Base-by-base conservation (phyloP, 1,140 invertebrate genomes). In the Ceratosolen solmsi region DNA sequence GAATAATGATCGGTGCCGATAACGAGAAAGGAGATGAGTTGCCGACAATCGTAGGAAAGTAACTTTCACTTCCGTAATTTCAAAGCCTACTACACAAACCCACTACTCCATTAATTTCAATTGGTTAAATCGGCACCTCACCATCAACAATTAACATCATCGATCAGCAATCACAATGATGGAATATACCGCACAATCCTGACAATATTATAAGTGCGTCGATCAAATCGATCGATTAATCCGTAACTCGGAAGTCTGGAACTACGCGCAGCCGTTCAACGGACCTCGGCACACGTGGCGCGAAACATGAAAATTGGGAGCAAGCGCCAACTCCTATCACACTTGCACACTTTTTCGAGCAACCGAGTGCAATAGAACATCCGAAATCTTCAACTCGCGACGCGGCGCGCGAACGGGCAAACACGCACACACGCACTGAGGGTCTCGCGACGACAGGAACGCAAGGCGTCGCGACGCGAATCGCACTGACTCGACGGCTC, bases 391-490 rank as follows among this genome's bases (percentile, higher is more conserved):
- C n/a, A n/a, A n/a, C n/a, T n/a, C n/a, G n/a, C n/a, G n/a, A 46
- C 41, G 41, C 41, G n/a, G 25, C 33, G 36, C 30, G 30, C 33
- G 13, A 15, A 4, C 58, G 22, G n/a, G 27, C n/a, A 36, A 33
- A 11, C 17, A 51, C 30, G 49, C 51, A 74, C 71, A n/a, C 49
- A 17, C 27, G 71, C 49, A 49, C 70, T 36, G 15, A 7, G 17
- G 17, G n/a, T 20, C 25, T 0, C 1, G 11, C 77, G 33, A n/a
- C 17, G 51, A 73, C 49, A 41, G 33, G 77, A 68, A 81, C 84
- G 85, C 79, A 79, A 84, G 83, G 85, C 86, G 85, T 88, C 88
- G 88, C 89, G 88, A 85, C 87, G 86, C 88, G 88, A 86, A 85
- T 87, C 83, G 85, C 84, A 90, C 89, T 90, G 88, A 89, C 22